A percentile compares a stretch with the other conserved stretches of the same genome.
Conservation (phyloP, 2,888 invertebrate species). For the Eutolmus rufibarbis region DNA sequence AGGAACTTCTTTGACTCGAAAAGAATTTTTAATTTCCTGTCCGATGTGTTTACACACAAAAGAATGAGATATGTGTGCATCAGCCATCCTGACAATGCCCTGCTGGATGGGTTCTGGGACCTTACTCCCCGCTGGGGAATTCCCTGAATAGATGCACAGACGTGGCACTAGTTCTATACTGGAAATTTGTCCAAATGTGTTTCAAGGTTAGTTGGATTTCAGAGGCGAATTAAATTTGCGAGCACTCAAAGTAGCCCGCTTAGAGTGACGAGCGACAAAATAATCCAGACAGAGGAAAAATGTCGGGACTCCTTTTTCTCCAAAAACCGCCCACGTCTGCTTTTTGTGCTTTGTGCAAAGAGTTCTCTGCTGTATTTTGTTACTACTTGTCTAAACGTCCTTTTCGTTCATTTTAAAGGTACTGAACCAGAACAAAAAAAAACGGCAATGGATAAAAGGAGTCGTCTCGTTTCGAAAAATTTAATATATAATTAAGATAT, state of each 20-base stretch:
- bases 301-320: background rate
- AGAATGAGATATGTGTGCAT: background rate
- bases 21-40: conserved; percentile 27
- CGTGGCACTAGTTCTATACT: background rate
- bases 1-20: conserved; percentile 17
- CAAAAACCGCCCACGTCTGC: background rate
- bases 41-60: background rate
- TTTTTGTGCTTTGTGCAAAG: background rate
- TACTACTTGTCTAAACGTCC: background rate
- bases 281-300: background rate
- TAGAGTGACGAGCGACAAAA: background rate
- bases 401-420: background rate
- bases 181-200: background rate
- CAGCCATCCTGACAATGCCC: background rate
- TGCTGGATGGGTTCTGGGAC: background rate
- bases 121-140: background rate
- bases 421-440: background rate
- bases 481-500: background rate
- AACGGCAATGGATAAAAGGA: background rate
- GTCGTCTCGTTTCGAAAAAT: background rate
- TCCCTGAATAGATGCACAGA: background rate
- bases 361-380: background rate
- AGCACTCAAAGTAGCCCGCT: background rate
- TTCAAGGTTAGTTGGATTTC: background rate
- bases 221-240: background rate